Evolutionary conservation across 2,113 vertebrate genomes (phyloP).

Genomic region (Calcarius ornatus): DNA sequence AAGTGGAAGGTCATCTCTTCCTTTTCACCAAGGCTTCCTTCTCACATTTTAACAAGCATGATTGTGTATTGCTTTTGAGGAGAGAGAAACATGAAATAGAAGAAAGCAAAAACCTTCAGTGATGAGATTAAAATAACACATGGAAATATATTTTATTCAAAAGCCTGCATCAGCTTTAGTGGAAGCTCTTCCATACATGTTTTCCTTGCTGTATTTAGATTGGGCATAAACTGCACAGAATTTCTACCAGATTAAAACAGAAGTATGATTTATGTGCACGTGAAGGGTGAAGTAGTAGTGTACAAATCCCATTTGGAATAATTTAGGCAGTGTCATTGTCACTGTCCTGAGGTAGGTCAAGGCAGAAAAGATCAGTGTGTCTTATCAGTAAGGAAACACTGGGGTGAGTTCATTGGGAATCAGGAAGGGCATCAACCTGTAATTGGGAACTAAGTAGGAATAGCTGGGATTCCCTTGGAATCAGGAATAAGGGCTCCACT

Average conservation of each 20-base stretch:
- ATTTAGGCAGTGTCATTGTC: neutral
- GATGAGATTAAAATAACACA: neutral
- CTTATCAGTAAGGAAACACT: neutral
- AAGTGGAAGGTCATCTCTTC: neutral
- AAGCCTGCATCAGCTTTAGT: neutral
- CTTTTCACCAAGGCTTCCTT: neutral
- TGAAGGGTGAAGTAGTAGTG: neutral
- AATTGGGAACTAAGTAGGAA: neutral
- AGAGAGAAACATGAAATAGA: neutral
- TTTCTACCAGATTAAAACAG: neutral
- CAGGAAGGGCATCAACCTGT: neutral
- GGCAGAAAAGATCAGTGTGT: neutral
- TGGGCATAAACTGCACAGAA: neutral
- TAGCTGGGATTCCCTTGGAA: neutral
- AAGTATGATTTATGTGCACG: neutral
- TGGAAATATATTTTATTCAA: neutral
- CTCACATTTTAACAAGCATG: neutral
- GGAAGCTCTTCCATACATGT: neutral
- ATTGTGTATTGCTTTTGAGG: neutral
- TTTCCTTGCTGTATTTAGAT: neutral
- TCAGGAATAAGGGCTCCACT: neutral
- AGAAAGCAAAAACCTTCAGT: neutral
- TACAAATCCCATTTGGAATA: neutral
- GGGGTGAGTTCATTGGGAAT: neutral
- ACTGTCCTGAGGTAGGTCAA: neutral